Base-by-base conservation (phyloP, 1,140 invertebrate species). In the Zaprionus africanus region DNA sequence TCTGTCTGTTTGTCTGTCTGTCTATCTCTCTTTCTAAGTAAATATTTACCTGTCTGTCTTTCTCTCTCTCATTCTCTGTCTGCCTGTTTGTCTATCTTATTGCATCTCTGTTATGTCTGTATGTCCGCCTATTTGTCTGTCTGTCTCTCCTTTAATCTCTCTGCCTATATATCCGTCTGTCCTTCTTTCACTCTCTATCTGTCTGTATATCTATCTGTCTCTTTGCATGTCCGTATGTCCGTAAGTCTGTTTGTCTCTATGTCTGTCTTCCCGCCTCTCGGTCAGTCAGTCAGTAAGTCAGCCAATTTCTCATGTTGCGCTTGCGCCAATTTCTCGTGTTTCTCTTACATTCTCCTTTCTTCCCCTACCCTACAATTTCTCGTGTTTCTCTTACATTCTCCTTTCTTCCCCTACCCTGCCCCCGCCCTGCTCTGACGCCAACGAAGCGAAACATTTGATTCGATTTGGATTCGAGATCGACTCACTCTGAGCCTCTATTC, bases 381-480 rank as follows among this genome's bases (percentile, higher is more conserved):
- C n/a, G 66, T 31, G 68, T 64, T 82, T 68, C 76, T 62, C 58
- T 70, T 65, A 64, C 72, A 59, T 63, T 82, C 70, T 64, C 66
- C 66, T 67, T 78, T 56, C 31, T 51, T 36, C 49, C 62, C 51
- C 31, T 54, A 43, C 53, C n/a, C n/a, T n/a, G n/a, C n/a, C 60
- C 53, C 64, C 61, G 65, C 31, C 66, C 63, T 65, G 2, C 63
- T 43, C 9, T 19, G 12, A 51, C 54, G 70, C 70, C 64, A 24
- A 64, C 64, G 41, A 78, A 76, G 81, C 81, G 84, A 62, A 88
- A 87, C 84, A 66, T 71, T 78, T 61, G 84, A 78, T 83, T 80
- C 63, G 84, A 88, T 88, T 83, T 85, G 68, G 68, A 66, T 60
- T 66, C 11, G 53, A 87, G 84, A 88, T 88, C 41, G 41, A 78